Base-by-base conservation (phyloP, 2,888 invertebrate genomes). In the Arctia plantaginis region DNA sequence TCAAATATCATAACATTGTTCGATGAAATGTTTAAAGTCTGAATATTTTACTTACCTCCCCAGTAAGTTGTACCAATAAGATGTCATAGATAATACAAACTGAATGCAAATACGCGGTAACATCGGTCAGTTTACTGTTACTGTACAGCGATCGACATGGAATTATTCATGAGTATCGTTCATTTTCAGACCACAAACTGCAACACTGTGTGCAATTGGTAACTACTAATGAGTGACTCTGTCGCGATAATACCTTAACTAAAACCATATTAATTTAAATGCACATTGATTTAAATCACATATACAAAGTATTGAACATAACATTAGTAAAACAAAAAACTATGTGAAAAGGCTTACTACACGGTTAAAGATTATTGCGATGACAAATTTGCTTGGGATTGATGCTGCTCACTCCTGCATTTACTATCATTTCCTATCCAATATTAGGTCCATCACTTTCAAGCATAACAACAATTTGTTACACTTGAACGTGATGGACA, bases 141-240 rank as follows among this genome's bases (percentile, higher is more conserved):
- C 51, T 59, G 4, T 62, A 18, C 27, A 62, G 18, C 59, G 59
- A 27, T 30, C 30, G 59, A 18, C 59, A 30, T 12, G 27, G 27
- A 62, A 62, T 27, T 62, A 62, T 62, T 62, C 27, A 62, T 62
- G 30, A 62, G 59, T 27, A 4, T 62, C 59, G 59, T 62, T 62
- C 27, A 30, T 62, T 27, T 15, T 3, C 30, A 27, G 30, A 62
- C 59, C 59, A 30, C 59, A 30, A 27, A 30, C 27, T 13, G 59
- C 15, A 27, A 62, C 18, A 23, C 6, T 55, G 27, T 59, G 59
- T 27, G 27, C 27, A 27, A 59, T 1, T 59, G 27, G 13, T 59
- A 59, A 59, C 59, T 59, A 27, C 4, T 27, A 27, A 59, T 27
- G 59, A 27, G 27, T 15, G 13, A 27, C 13, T n/a, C 13, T 59